Evolutionary conservation across 53 echinoderm and acorn worm genomes (phyloP).

Genomic region (Arbacia lixula): DNA sequence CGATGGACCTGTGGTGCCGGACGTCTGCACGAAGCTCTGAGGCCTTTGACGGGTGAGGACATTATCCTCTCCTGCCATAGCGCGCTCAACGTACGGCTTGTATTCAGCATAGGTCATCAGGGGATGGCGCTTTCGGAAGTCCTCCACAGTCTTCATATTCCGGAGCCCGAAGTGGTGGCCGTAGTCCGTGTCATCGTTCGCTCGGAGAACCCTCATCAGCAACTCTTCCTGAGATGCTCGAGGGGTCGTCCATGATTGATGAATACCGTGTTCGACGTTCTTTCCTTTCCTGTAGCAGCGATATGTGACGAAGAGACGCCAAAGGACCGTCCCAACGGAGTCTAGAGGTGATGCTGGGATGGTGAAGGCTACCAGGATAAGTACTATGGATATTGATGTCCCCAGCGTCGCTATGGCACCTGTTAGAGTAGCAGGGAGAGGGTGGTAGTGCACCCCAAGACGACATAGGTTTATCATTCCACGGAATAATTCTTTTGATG

Average conservation of each 20-base stretch:
- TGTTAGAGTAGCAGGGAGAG: too few species aligned
- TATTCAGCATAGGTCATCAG: slow-evolving; percentile 73
- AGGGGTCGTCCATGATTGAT: slow-evolving; percentile 35
- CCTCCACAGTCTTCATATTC: slow-evolving; percentile 53
- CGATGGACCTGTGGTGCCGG: slow-evolving; percentile 73
- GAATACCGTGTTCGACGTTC: background rate
- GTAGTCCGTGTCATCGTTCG: slow-evolving; percentile 68
- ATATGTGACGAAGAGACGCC: background rate
- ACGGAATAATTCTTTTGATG: too few species aligned
- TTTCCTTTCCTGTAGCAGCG: background rate
- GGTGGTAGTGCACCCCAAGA: too few species aligned
- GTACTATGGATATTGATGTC: too few species aligned
- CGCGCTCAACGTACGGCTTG: slow-evolving; percentile 63
- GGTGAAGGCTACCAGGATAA: too few species aligned
- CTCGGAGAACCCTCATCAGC: slow-evolving; percentile 29
- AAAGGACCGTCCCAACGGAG: too few species aligned
- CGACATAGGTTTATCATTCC: too few species aligned
- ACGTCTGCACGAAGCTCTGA: slow-evolving; percentile 49
- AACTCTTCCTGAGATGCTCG: slow-evolving; percentile 61
- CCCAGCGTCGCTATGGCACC: too few species aligned
- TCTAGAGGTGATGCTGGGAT: too few species aligned
- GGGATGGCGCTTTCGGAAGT: slow-evolving; percentile 63
- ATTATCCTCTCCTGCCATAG: slow-evolving; percentile 66
- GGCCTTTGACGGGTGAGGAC: slow-evolving; percentile 61
- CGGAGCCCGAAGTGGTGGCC: slow-evolving; percentile 48